Percentiles rank a stretch among this genome's conserved stretches.
phyloP scores from a whole-genome alignment of 2,797 vertebrate genomes.

The Fundulus diaphanus region DNA sequence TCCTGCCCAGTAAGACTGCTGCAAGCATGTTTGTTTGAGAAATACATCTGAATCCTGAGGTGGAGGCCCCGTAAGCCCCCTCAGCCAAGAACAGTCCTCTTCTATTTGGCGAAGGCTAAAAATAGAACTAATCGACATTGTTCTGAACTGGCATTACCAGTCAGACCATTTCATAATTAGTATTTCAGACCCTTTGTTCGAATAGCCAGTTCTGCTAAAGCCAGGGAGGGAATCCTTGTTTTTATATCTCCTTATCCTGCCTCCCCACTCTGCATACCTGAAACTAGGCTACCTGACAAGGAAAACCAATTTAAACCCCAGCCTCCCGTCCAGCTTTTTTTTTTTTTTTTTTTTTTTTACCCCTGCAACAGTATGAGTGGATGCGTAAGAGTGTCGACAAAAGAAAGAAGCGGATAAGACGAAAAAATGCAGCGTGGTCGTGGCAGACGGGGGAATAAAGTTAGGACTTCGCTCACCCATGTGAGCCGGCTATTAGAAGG shows the following conservation, averaged over 20 bases:
- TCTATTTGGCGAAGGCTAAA: conserved; percentile 30
- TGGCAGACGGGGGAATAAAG: conserved; percentile 72
- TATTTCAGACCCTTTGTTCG: conserved; percentile 40
- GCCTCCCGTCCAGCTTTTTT: neutral
- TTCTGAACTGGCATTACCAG: conserved; percentile 21
- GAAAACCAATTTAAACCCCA: conserved; percentile 10
- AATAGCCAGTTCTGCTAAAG: conserved; percentile 44
- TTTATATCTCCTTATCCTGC: conserved; percentile 28
- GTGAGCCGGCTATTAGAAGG: conserved; percentile 78
- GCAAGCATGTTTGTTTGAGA: conserved; percentile 48
- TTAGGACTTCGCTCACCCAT: conserved; percentile 81
- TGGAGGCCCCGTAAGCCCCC: conserved; percentile 45
- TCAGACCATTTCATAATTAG: conserved; percentile 44
- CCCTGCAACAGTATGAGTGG: conserved; percentile 29
- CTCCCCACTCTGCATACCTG: conserved; percentile 19
- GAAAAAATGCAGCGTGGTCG: conserved; percentile 67
- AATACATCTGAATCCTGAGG: conserved; percentile 35
- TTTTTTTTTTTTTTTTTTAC: neutral
- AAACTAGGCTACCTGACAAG: conserved; percentile 25
- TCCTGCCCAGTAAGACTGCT: conserved; percentile 18
- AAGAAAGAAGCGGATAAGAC: conserved; percentile 57
- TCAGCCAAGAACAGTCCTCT: conserved; percentile 20
- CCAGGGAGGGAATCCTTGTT: conserved; percentile 37
- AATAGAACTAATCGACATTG: conserved; percentile 28
- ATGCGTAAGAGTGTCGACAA: conserved; percentile 30